Evolutionary conservation across 2,113 vertebrate genomes (phyloP), one percentile per base, ranked within the genome.

Genomic region (Callionymus lyra): DNA sequence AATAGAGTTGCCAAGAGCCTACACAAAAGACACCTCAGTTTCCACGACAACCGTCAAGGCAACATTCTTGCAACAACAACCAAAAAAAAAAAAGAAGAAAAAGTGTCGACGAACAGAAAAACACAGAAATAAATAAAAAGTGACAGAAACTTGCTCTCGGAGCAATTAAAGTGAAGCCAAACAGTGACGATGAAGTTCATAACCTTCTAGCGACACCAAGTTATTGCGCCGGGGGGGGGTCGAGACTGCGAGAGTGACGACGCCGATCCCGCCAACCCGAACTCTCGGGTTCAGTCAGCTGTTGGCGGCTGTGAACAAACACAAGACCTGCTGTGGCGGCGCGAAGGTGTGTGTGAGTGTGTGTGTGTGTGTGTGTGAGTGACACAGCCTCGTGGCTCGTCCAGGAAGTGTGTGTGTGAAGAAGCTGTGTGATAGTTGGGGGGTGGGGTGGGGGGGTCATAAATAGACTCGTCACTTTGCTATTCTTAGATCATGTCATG

Each of bases 21-120:
- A 70, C 72, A 62, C 65, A 64, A 68, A n/a, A 78, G 80, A 70
- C 70, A 70, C 68, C 66, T 63, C 72, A 62, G 81, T 83, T 81
- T 80, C 78, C 81, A 83, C 72, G 70, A 78, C 81, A 83, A 81
- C 81, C 66, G 72, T 67, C 72, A 58, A 53, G 34, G 53, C 62
- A 44, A 49, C 38, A 59, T 40, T 27, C 21, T 27, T 27, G n/a
- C n/a, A n/a, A n/a, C n/a, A n/a, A n/a, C n/a, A n/a, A n/a, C n/a
- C n/a, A 39, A 57, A 47, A 50, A 21, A 54, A 37, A 21, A 53
- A 31, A 19, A 27, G 12, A 38, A 19, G 31, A 44, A 44, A 9
- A 33, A 31, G 21, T 19, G 44, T 40, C 63, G 55, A 56, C 50
- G 48, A 27, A 48, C n/a, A 16, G 33, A 44, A 12, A 35, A 38